phyloP scores from a whole-genome alignment of 2,888 invertebrate genomes.

The Idaea aversata region DNA sequence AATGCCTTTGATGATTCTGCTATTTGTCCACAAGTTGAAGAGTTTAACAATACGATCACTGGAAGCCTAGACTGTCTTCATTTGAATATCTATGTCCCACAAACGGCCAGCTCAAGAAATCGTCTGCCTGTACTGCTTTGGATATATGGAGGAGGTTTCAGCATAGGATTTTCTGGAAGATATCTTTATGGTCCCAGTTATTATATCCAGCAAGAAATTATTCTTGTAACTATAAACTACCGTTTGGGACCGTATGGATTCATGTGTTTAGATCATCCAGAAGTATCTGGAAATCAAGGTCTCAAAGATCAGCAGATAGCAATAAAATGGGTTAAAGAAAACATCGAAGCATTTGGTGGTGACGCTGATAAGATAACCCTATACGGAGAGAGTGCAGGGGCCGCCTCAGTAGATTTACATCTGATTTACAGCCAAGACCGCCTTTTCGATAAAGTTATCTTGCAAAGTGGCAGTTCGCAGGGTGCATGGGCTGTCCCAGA shows the following conservation, averaged over 20 bases:
- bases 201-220: conserved; percentile 30
- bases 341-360: conserved; percentile 42
- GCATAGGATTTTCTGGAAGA: conserved; percentile 10
- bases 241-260: conserved; percentile 42
- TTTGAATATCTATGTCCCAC: conserved; percentile 33
- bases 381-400: conserved; percentile 42
- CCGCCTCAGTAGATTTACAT: conserved; percentile 33
- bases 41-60: background rate
- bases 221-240: conserved; percentile 42
- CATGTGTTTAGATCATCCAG: conserved; percentile 36
- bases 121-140: conserved; percentile 29
- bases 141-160: conserved; percentile 29
- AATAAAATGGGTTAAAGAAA: conserved; percentile 40
- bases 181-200: conserved; percentile 16
- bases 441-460: conserved; percentile 36
- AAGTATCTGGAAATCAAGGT: conserved; percentile 46
- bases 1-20: conserved; percentile 32
- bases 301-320: conserved; percentile 41
- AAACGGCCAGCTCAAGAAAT: conserved; percentile 19
- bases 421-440: conserved; percentile 32
- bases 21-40: conserved; percentile 28
- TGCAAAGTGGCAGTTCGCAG: conserved; percentile 39
- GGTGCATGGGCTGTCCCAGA: conserved; percentile 24
- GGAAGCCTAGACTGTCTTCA: conserved; percentile 32
- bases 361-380: conserved; percentile 35